phyloP scores from a whole-genome alignment of 1,140 invertebrate genomes.

The Leucophenga varia region DNA sequence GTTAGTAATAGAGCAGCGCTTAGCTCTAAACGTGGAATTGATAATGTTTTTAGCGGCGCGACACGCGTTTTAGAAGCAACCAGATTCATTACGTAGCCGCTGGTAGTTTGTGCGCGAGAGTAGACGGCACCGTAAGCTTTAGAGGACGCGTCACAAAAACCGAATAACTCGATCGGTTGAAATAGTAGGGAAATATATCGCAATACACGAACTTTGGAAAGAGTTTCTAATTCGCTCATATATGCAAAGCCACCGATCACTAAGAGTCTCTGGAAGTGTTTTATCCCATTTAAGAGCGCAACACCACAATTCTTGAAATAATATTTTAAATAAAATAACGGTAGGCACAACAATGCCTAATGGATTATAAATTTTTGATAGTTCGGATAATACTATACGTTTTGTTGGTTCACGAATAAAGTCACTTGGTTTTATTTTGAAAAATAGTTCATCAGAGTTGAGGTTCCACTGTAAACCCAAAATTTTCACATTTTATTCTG shows the following conservation, averaged over 20 bases:
- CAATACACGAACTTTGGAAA: neutral
- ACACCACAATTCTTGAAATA: neutral
- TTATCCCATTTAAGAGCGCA: neutral
- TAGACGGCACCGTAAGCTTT: constrained; percentile 5
- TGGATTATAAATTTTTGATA: constrained; percentile 42
- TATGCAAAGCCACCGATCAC: neutral
- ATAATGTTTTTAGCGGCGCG: neutral
- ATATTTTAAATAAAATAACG: neutral
- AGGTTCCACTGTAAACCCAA: constrained; percentile 41
- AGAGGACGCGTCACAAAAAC: neutral
- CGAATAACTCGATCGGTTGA: neutral
- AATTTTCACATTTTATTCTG: neutral
- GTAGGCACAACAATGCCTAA: constrained; percentile 41
- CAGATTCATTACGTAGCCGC: neutral
- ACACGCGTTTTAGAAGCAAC: constrained; percentile 1
- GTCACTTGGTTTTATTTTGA: neutral
- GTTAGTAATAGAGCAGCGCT: constrained; percentile 6
- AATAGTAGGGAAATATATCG: neutral
- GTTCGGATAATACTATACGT: constrained; percentile 30
- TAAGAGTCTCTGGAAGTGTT: neutral
- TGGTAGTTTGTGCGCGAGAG: neutral
- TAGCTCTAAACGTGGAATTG: constrained; percentile 1
- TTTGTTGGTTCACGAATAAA: constrained; percentile 21
- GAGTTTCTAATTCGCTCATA: neutral
- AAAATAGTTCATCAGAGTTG: constrained; percentile 15